phyloP scores from a whole-genome alignment of 2,888 invertebrate species.

The Tuberolachnus salignus region DNA sequence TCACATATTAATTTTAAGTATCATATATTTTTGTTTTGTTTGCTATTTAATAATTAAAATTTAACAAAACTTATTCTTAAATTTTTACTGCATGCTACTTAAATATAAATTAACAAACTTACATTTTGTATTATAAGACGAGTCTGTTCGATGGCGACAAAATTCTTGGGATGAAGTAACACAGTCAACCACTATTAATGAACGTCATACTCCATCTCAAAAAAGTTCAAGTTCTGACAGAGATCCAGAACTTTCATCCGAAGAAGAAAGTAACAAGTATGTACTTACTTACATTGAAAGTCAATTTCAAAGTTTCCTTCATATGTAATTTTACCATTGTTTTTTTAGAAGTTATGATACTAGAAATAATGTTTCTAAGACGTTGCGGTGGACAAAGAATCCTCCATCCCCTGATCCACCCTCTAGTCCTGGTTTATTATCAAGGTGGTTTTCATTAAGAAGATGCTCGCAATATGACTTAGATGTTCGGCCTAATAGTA shows the following conservation, averaged over 20 bases:
- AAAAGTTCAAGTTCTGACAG: conserved; percentile 63
- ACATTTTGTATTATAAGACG: conserved; percentile 67
- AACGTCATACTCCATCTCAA: conserved; percentile 59
- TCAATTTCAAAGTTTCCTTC: background rate
- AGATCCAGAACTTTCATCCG: conserved; percentile 70
- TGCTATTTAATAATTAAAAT: too few relatives aligned
- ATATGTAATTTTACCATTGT: conserved; percentile 2
- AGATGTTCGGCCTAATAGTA: conserved; percentile 64
- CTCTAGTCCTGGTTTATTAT: conserved; percentile 72
- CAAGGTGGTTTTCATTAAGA: conserved; percentile 88
- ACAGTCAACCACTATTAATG: conserved; percentile 56
- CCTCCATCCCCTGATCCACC: conserved; percentile 66
- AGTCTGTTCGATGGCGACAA: conserved; percentile 65
- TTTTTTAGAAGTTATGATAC: conserved; percentile 59
- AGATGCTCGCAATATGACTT: conserved; percentile 84
- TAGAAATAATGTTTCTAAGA: conserved; percentile 58
- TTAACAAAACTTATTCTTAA: too few relatives aligned
- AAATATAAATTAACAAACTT: too few relatives aligned
- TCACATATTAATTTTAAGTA: too few relatives aligned
- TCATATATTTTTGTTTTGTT: too few relatives aligned
- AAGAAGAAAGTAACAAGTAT: conserved; percentile 70
- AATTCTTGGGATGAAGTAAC: conserved; percentile 60
- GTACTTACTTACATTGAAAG: conserved; percentile 47
- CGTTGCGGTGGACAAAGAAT: conserved; percentile 57
- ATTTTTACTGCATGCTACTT: too few relatives aligned